phyloP scores from a whole-genome alignment of 2,113 vertebrate species.

The Melospiza georgiana region DNA sequence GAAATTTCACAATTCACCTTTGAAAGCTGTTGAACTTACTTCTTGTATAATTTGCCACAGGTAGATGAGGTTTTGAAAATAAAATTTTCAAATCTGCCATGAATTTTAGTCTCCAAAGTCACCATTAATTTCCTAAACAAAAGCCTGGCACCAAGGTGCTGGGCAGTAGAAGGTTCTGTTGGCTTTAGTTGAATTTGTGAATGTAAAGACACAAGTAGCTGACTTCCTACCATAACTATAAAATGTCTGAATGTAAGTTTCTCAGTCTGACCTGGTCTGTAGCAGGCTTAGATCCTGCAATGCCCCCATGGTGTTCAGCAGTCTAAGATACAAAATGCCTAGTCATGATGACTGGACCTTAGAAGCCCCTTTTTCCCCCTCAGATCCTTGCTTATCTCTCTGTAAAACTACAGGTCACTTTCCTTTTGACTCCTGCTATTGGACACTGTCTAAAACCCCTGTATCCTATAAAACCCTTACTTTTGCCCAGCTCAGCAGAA shows the following conservation, averaged over 20 bases:
- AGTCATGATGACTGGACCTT: no score
- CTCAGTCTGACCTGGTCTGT: background rate
- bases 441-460: no score
- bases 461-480: no score
- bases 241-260: background rate
- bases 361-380: no score
- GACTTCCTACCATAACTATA: background rate
- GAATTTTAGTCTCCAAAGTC: background rate
- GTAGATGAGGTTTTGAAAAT: background rate
- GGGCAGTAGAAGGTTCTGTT: background rate
- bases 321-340: no score
- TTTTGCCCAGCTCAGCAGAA: no score
- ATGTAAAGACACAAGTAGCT: background rate
- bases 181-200: background rate
- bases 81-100: background rate
- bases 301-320: no score
- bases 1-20: background rate
- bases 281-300: no score
- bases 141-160: background rate
- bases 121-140: background rate
- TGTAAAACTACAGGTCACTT: no score
- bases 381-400: no score
- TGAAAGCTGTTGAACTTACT: background rate
- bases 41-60: background rate
- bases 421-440: no score